Percentiles rank a stretch among this genome's conserved stretches.
Conservation (phyloP, 2,113 vertebrate species). For the Tapirus terrestris region DNA sequence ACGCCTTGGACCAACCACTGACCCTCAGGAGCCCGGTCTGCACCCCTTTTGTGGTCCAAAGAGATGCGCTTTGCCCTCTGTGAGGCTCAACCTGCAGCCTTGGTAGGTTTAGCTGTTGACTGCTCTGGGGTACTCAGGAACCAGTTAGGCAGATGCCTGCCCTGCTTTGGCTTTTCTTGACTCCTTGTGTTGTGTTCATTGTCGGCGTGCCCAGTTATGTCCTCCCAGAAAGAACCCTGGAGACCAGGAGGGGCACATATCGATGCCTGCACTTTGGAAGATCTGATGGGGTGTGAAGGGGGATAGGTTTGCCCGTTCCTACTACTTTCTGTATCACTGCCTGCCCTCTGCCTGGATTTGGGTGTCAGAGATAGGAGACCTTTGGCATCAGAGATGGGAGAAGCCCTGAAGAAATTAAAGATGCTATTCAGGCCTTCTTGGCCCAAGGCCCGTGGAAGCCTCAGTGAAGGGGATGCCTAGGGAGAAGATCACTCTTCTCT, state of each 20-base stretch:
- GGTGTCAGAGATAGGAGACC: neutral
- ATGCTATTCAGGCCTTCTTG: neutral
- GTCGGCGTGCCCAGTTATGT: neutral
- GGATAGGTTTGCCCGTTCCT: accelerated
- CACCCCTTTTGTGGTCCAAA: neutral
- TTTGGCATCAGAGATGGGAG: neutral
- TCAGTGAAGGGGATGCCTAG: neutral
- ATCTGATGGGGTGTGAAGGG: neutral
- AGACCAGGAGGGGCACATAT: neutral
- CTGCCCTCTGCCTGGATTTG: neutral
- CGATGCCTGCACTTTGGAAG: neutral
- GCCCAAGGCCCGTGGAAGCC: neutral
- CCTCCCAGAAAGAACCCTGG: neutral
- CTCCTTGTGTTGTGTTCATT: accelerated
- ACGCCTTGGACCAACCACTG: neutral
- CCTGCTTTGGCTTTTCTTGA: neutral
- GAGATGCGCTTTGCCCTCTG: neutral
- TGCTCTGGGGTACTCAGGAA: neutral
- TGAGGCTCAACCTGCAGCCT: neutral
- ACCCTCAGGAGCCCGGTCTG: neutral
- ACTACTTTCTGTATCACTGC: neutral
- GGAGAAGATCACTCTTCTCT: neutral
- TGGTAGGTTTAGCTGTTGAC: neutral
- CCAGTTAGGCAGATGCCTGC: neutral
- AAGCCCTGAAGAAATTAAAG: neutral